phyloP scores from a whole-genome alignment of 2,888 invertebrate species.

The Hypomecis atomaria region DNA sequence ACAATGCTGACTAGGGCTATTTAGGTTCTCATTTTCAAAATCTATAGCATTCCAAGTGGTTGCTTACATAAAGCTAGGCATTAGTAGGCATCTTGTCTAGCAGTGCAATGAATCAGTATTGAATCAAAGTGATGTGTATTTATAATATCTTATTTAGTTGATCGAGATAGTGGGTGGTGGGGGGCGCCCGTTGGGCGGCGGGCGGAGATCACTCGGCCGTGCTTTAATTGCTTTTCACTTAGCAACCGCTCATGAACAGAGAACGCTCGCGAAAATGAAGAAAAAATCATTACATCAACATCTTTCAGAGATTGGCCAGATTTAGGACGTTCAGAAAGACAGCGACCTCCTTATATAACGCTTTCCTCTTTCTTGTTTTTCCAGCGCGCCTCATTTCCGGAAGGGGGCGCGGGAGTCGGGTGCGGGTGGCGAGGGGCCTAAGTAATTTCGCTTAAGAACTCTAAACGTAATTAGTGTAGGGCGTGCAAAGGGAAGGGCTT shows the following conservation, averaged over 20 bases:
- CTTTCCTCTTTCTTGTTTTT: constrained; percentile 83
- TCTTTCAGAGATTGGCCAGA: constrained; percentile 83
- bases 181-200: constrained; percentile 51
- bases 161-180: constrained; percentile 65
- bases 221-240: constrained; percentile 85
- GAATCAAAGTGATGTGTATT: constrained; percentile 60
- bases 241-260: constrained; percentile 84
- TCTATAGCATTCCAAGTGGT: too few relatives aligned
- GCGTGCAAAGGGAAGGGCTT: constrained; percentile 86
- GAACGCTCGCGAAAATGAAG: constrained; percentile 79
- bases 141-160: constrained; percentile 71
- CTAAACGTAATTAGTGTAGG: constrained; percentile 89
- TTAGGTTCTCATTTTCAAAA: too few relatives aligned
- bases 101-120: constrained; percentile 36
- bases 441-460: constrained; percentile 89
- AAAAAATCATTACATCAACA: constrained; percentile 85
- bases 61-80: too few relatives aligned
- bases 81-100: neutral
- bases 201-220: constrained; percentile 84
- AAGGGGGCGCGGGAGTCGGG: constrained; percentile 70
- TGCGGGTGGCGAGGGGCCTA: constrained; percentile 84
- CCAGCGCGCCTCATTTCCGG: constrained; percentile 83
- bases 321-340: constrained; percentile 79
- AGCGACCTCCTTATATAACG: constrained; percentile 79
- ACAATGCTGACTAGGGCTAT: too few relatives aligned